Evolutionary conservation across 2,113 vertebrate species (phyloP), one percentile per base, ranked within the genome.

Genomic region (Cololabis saira): DNA sequence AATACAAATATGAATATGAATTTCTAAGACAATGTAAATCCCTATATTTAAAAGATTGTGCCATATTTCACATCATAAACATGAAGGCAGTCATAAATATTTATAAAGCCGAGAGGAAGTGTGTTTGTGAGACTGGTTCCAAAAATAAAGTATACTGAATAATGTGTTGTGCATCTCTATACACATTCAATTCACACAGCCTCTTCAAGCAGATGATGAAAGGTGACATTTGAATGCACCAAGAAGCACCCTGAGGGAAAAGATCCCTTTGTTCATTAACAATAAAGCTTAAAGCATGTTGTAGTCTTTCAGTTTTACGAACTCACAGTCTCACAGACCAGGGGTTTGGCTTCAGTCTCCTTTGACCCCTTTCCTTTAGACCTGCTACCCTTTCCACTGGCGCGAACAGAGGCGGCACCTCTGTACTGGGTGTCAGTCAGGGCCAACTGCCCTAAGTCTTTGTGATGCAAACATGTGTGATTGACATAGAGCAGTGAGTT

Each of bases 371-470:
- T 24, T 86, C 47, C 61, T 83, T 74, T 82, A 77, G 85, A 85
- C 58, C 52, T 73, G 56, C 67, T 55, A 42, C 67, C 48, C 47
- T 70, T 73, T 81, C 61, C 78, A 76, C 40, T 74, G 49, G 41
- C 62, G 70, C 4, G 19, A 75, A 69, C 77, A 71, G 66, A 74
- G 55, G 47, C n/a, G 54, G 72, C 18, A 12, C 62, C 61, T 69
- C 50, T 72, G 68, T 51, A 54, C 66, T 47, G 57, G 55, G 56
- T 84, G 75, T 87, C 82, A 82, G 85, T 89, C 87, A 87, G 86
- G 78, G 75, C 81, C 78, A 87, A 82, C 71, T 85, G 78, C 81
- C 30, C 63, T 79, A 79, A 90, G 80, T 82, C 90, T 89, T 89
- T 89, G 83, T 88, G 74, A 88, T 90, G 79, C 68, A 89, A 83